Conservation (phyloP, 2,113 vertebrate species). For the Patagioenas fasciata region DNA sequence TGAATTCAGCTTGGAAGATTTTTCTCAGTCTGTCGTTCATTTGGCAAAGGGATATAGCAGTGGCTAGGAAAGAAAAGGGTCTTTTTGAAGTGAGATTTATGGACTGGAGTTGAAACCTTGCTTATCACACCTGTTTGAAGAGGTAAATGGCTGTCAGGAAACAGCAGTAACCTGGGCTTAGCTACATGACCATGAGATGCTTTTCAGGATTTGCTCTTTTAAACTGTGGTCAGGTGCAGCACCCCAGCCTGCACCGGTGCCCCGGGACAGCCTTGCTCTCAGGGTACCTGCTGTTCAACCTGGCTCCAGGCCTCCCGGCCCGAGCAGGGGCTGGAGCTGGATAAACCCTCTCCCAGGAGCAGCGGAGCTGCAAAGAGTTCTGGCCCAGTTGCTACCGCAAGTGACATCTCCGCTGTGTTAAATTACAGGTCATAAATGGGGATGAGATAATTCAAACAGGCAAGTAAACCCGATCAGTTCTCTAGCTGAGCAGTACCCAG, state of each 20-base stretch:
- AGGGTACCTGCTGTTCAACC: fast-evolving
- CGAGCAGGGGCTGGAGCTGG: neutral
- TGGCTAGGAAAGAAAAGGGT: neutral
- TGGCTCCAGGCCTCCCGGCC: neutral
- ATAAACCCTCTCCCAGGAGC: constrained; percentile 18
- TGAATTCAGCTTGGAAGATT: neutral
- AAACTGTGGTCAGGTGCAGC: neutral
- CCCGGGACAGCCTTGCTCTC: neutral
- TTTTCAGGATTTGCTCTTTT: neutral
- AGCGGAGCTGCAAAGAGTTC: constrained; percentile 52
- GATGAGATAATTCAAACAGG: constrained; percentile 90
- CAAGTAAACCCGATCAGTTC: constrained; percentile 86
- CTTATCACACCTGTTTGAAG: neutral
- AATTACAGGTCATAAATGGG: constrained; percentile 96
- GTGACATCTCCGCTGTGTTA: constrained; percentile 87
- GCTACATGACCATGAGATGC: fast-evolving
- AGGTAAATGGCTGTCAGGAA: neutral
- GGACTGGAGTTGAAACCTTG: neutral
- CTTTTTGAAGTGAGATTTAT: neutral
- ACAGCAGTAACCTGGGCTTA: neutral
- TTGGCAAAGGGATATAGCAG: neutral
- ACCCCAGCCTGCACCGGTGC: fast-evolving
- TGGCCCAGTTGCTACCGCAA: constrained; percentile 67
- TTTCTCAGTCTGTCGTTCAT: neutral
- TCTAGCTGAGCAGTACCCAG: constrained; percentile 79